Evolutionary conservation across 2,797 vertebrate genomes (phyloP).

Genomic region (Characodon lateralis): DNA sequence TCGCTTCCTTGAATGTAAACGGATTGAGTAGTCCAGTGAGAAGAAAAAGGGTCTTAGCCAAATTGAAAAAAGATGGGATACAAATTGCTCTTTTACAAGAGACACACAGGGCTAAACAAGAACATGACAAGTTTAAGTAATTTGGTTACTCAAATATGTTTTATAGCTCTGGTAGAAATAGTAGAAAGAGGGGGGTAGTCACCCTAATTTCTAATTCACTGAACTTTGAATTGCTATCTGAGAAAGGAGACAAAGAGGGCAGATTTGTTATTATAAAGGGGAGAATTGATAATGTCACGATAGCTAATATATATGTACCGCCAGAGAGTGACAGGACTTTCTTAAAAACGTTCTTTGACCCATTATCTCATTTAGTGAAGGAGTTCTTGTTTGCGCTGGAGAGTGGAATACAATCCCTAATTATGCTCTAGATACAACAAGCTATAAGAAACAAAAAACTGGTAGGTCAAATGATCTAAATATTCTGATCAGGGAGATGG

Average conservation of each 20-base stretch:
- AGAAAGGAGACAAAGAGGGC: not conserved
- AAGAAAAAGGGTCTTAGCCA: too few species aligned
- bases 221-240: not conserved
- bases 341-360: too few species aligned
- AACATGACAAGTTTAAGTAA: not conserved
- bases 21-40: not conserved
- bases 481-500: too few species aligned
- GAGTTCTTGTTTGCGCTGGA: too few species aligned
- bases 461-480: too few species aligned
- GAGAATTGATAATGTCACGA: not conserved
- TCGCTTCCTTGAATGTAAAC: not conserved
- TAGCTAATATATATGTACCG: not conserved
- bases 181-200: too few species aligned
- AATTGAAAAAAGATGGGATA: too few species aligned
- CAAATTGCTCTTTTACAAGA: not conserved
- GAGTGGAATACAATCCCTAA: too few species aligned
- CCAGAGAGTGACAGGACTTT: not conserved
- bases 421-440: too few species aligned
- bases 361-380: too few species aligned
- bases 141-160: not conserved
- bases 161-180: not conserved
- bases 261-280: slow-evolving; percentile 2
- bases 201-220: too few species aligned
- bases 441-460: too few species aligned
- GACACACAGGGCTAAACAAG: not conserved